These are phyloP conservation scores for Sula dactylatra DNA, from an alignment of 2,113 vertebrate species.

Conservation along the genomic window DNA sequence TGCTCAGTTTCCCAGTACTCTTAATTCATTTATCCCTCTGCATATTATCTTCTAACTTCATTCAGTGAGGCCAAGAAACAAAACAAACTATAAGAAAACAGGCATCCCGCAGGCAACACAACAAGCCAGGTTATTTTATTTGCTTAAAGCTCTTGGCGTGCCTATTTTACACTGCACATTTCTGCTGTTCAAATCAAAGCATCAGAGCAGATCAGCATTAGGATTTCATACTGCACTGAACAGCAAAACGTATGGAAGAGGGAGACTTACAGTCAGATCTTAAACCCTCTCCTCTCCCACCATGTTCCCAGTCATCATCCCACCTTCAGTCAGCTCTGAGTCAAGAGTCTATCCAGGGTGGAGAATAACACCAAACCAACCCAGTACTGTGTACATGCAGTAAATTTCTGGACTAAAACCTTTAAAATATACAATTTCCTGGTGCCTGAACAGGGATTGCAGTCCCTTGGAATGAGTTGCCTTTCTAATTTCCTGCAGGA, in stretches of 20 bases:
- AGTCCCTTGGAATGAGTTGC: background rate
- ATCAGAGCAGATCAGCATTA: background rate
- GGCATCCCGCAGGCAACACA: background rate
- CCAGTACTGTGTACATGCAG: background rate
- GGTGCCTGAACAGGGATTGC: background rate
- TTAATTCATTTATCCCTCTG: background rate
- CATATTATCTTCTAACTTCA: background rate
- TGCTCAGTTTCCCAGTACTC: background rate
- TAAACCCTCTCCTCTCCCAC: background rate
- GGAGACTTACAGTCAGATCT: background rate
- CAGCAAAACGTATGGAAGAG: background rate
- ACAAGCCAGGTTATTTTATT: background rate
- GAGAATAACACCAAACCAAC: background rate
- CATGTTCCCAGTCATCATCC: background rate
- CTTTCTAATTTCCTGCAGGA: background rate
- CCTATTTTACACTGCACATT: background rate
- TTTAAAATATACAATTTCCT: background rate
- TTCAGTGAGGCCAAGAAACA: background rate
- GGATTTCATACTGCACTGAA: background rate
- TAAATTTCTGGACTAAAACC: background rate
- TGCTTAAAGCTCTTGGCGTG: background rate
- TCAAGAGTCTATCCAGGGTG: background rate
- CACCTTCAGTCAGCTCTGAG: background rate
- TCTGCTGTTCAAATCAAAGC: background rate
- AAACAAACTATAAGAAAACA: background rate